Percentiles rank a stretch among this genome's conserved stretches.
phyloP scores from a whole-genome alignment of 2,797 vertebrate genomes.

The Hemibagrus guttatus region DNA sequence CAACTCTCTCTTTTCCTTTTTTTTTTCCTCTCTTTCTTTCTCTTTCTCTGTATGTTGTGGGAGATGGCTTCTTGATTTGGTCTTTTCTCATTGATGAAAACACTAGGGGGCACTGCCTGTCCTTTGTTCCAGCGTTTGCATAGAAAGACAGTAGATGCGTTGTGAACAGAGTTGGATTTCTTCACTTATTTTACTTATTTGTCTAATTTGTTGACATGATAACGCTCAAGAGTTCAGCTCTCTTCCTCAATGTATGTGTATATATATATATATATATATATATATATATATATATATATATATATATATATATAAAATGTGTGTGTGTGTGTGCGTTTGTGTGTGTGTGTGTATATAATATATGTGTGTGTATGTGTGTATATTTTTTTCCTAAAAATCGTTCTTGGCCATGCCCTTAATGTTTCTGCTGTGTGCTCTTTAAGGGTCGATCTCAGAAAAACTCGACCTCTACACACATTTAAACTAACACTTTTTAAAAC shows the following conservation, averaged over 20 bases:
- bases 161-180: slow-evolving; percentile 49
- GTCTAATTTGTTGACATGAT: slow-evolving; percentile 49
- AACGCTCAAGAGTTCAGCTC: slow-evolving; percentile 34
- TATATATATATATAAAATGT: background rate
- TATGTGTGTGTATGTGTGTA: background rate
- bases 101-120: slow-evolving; percentile 99
- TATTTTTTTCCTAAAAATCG: background rate
- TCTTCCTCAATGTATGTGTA: background rate
- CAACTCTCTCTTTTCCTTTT: slow-evolving; percentile 47
- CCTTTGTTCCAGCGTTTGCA: slow-evolving; percentile 80
- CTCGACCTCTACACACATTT: slow-evolving; percentile 2
- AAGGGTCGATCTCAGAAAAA: background rate
- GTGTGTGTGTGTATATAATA: too few relatives aligned
- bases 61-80: slow-evolving; percentile 71
- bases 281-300: background rate
- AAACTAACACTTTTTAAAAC: background rate
- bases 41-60: slow-evolving; percentile 50
- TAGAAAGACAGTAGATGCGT: slow-evolving; percentile 46
- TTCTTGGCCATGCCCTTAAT: slow-evolving; percentile 1
- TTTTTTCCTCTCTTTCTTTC: slow-evolving; percentile 33
- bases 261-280: background rate
- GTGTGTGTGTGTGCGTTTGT: background rate
- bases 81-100: slow-evolving; percentile 79
- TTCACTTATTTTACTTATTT: slow-evolving; percentile 45
- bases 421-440: slow-evolving; percentile 15